Base-by-base conservation (phyloP, 2,888 invertebrate species). In the Nycteola revayana region DNA sequence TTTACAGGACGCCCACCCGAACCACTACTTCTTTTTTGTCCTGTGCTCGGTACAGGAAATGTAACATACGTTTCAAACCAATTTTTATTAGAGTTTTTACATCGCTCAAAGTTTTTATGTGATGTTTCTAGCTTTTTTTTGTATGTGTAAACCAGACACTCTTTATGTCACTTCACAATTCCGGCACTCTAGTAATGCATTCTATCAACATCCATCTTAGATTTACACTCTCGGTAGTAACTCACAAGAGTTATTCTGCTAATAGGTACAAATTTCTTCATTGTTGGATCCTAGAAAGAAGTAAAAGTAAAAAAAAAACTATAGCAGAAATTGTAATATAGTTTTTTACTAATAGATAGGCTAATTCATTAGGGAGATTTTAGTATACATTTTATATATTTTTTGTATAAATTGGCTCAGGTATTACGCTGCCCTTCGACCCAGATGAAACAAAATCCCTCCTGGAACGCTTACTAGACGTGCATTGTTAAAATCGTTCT, bases 191-290 rank as follows among this genome's bases (percentile, higher is more conserved):
- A 10, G 22, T 31, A 23, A 7, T 14, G 2, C 18, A 21, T 21
- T 29, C 21, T 29, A 10, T 29, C 21, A 21, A 21, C 22, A 21
- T 29, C 29, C 22, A 21, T 29, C 7, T 7, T 3, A n/a, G 21
- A 21, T 5, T 3, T 21, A 5, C 2, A 3, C 21, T 21, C 21
- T 7, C 21, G 3, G 7, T 21, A 21, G 21, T 5, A 21, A 7
- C 7, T 7, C 2, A 21, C 7, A n/a, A 21, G 21, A n/a, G 21
- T 21, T n/a, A 5, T 5, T 14, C 14, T 14, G 14, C 21, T 21
- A 21, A 7, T 5, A 7, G 21, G 7, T n/a, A 18, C 18, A 6
- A 5, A n/a, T 21, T 21, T 21, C n/a, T 7, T 21, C 21, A 5
- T 14, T 5, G 3, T 2, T 8, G 2, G 14, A 14, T 14, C 14